These are phyloP conservation scores for Xylota segnis DNA, from an alignment of 2,888 invertebrate genomes.

Conservation along the genomic window DNA sequence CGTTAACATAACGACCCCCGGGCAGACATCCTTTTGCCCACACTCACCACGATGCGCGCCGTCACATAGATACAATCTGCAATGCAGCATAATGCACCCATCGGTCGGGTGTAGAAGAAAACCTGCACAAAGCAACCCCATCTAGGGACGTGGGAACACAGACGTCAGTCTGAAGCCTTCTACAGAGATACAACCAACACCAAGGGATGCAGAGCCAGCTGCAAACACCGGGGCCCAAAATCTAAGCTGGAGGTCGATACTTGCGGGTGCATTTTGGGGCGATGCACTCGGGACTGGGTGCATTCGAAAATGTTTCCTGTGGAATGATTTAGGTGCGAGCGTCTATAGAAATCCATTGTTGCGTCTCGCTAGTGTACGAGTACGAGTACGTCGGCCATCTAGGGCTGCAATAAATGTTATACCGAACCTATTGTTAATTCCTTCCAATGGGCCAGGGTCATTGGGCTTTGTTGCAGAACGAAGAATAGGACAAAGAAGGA, in stretches of 20 bases:
- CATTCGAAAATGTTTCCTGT: constrained; percentile 59
- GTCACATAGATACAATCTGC: constrained; percentile 55
- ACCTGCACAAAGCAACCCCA: constrained; percentile 25
- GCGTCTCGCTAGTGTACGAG: constrained; percentile 49
- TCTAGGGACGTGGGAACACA: constrained; percentile 45
- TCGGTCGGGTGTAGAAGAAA: constrained; percentile 20
- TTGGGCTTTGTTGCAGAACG: constrained; percentile 58
- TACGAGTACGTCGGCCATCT: constrained; percentile 58
- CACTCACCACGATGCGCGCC: constrained; percentile 39
- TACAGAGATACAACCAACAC: background rate
- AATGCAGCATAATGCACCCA: constrained; percentile 70
- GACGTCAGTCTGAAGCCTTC: constrained; percentile 26
- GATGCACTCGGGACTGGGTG: constrained; percentile 33
- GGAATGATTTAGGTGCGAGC: constrained; percentile 53
- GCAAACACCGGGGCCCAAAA: constrained; percentile 11
- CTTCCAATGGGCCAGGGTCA: constrained; percentile 50
- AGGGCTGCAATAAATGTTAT: constrained; percentile 60
- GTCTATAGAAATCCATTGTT: constrained; percentile 62
- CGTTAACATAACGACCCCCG: constrained; percentile 63
- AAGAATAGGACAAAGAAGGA: background rate
- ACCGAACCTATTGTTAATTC: constrained; percentile 62
- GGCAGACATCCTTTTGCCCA: constrained; percentile 35
- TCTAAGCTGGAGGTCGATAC: constrained; percentile 29
- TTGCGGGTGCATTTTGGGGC: constrained; percentile 23
- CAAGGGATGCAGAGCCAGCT: constrained; percentile 9